A percentile compares a stretch with the other conserved stretches of the same genome.
These are phyloP conservation scores for Marronus borbonicus DNA, from an alignment of 2,888 invertebrate genomes.

Conservation along the genomic window DNA sequence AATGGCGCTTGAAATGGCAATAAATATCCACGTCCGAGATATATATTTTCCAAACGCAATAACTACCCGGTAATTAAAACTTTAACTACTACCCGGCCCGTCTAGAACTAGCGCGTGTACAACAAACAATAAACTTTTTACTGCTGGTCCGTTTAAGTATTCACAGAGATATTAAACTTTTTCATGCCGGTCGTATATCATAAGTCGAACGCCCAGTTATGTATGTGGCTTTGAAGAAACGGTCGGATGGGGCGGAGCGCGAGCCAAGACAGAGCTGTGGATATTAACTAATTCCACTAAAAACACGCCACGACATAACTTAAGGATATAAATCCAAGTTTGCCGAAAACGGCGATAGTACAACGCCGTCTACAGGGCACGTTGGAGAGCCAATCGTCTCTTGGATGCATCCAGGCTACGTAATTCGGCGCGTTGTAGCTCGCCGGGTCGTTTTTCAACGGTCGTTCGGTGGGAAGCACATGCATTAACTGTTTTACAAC, in stretches of 20 bases:
- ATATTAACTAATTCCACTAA: constrained; percentile 40
- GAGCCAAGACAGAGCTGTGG: background rate
- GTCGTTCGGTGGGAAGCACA: constrained; percentile 54
- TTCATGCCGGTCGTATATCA: constrained; percentile 24
- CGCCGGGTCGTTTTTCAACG: constrained; percentile 49
- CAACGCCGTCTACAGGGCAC: background rate
- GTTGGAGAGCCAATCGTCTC: constrained; percentile 19
- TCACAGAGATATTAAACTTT: constrained; percentile 25
- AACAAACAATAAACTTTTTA: constrained; percentile 22
- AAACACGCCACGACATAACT: constrained; percentile 36
- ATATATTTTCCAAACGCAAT: constrained; percentile 3
- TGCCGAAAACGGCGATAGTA: background rate
- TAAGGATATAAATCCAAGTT: constrained; percentile 40
- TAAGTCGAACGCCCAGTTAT: background rate
- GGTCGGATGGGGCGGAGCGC: too few species aligned
- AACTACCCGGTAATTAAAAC: constrained; percentile 13
- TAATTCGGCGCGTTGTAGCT: constrained; percentile 11
- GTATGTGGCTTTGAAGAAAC: too few species aligned
- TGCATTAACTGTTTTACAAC: constrained; percentile 57
- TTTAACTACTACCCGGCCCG: constrained; percentile 3
- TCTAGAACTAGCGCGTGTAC: constrained; percentile 17
- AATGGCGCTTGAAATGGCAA: too few species aligned
- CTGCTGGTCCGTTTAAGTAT: constrained; percentile 19
- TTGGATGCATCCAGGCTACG: background rate
- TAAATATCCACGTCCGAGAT: too few species aligned